Evolutionary conservation across 2,113 vertebrate genomes (phyloP), one percentile per base, ranked within the genome.

Genomic region (Grus americana): DNA sequence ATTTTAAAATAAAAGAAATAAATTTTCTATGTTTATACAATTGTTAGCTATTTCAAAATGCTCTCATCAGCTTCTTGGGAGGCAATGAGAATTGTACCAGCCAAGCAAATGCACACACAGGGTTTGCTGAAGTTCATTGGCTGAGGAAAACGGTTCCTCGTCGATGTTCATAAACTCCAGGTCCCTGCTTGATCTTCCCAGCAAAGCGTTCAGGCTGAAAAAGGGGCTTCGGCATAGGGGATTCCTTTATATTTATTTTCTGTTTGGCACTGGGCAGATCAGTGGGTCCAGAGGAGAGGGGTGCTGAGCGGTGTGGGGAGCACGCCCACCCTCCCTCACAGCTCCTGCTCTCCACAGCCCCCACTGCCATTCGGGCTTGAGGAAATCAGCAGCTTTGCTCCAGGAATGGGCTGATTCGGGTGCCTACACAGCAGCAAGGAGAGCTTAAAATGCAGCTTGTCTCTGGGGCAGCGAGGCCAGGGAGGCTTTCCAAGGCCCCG

Each of bases 1-100:
- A 91, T 79, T 95, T 81, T 82, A 54, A 81, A 89, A 92, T 22
- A 49, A 5, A 89, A 81, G 32, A 75, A 91, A 58, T 38, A 36
- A 47, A 61, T 91, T 91, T 94, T 54, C 36, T 50, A 26, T 11
- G 22, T 74, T 92, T 72, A 78, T 73, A 81, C 27, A 74, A 38
- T 27, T 89, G 27, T 68, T 72, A 85, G 36, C 49, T 82, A n/a
- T 86, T 84, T 72, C 73, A 72, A 65, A 89, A 84, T 68, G 27
- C n/a, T 87, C 40, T 87, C 76, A 67, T 67, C 40, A 79, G 52
- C 61, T 89, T 83, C 79, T 65, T 86, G 65, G 47, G 68, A 79
- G 67, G 88, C 65, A 74, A 55, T n/a, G 42, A 63, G 57, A 88
- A 72, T 38, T 55, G 52, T 29, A 81, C 9, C 44, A 92, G 95